Evolutionary conservation across 2,888 invertebrate genomes (phyloP), one percentile per base, ranked within the genome.

Genomic region (Plebejus anna): DNA sequence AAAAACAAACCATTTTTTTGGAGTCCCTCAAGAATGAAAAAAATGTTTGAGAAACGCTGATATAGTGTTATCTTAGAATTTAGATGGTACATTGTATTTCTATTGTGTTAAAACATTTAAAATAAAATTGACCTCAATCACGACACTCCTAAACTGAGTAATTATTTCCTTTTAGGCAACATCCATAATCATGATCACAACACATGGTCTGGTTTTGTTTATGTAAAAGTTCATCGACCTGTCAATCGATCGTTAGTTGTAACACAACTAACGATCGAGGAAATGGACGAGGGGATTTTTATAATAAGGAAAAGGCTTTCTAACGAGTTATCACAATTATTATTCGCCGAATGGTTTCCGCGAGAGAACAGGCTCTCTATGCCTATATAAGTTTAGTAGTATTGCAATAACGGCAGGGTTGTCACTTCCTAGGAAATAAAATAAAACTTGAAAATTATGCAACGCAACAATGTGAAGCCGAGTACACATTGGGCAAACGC

Each of bases 301-400:
- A 66, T 32, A 32, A 28, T 47, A 72, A 72, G 72, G 72, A 73
- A 73, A 73, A 51, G 73, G 73, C 55, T 73, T 73, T 73, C 73
- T 73, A 73, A 51, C 73, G 32, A 51, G 51, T 47, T 47, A 28
- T 73, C 51, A 51, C 73, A 51, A 73, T 73, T 28, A 73, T 73
- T 28, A 73, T 55, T 73, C 28, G 42, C 28, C 47, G 47, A 73
- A 73, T 51, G 28, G 7, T 73, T 55, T 73, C 73, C 73, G 73
- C 55, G 71, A 72, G 22, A 73, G 73, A 73, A 73, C 51, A 73
- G 7, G 7, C 73, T 73, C 73, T 73, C 73, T 73, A 73, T 51
- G 73, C 51, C 73, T 51, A 55, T 73, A 73, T 73, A 55, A 51
- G 55, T 55, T 16, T 32, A 36, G 32, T 11, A 16, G 16, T 32